Percentiles rank a stretch among this genome's conserved stretches.
phyloP scores from a whole-genome alignment of 2,888 invertebrate species.

The Flexamia atlantica region DNA sequence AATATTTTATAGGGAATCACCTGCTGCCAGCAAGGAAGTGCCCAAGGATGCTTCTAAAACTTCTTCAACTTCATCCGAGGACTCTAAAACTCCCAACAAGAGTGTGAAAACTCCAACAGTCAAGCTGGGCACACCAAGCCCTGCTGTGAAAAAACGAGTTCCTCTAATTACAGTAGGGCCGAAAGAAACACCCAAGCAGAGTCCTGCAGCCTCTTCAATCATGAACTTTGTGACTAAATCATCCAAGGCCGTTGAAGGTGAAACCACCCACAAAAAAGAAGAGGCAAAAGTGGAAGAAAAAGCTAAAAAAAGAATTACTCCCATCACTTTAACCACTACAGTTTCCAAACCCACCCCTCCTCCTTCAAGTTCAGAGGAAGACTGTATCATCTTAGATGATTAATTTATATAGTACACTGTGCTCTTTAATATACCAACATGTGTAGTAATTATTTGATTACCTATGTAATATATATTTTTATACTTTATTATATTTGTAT shows the following conservation, averaged over 20 bases:
- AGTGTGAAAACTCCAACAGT: constrained; percentile 2
- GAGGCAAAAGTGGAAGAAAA: constrained; percentile 22
- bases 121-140: background rate
- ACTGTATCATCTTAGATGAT: constrained; percentile 23
- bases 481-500: background rate
- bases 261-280: background rate
- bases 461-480: constrained; percentile 18
- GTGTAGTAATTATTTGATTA: constrained; percentile 17
- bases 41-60: constrained; percentile 10
- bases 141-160: constrained; percentile 45
- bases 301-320: constrained; percentile 29
- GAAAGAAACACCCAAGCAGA: background rate
- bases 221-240: constrained; percentile 25
- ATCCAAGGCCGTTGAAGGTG: background rate
- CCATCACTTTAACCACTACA: background rate
- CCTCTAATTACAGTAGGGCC: constrained; percentile 22
- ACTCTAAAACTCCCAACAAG: constrained; percentile 6
- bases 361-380: background rate
- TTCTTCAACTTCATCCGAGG: background rate
- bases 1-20: constrained; percentile 17
- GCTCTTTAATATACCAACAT: background rate
- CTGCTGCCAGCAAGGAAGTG: constrained; percentile 30
- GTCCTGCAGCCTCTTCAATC: background rate
- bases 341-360: background rate
- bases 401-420: background rate